Base-by-base conservation (phyloP, 2,797 vertebrate species). In the Dermochelys coriacea region DNA sequence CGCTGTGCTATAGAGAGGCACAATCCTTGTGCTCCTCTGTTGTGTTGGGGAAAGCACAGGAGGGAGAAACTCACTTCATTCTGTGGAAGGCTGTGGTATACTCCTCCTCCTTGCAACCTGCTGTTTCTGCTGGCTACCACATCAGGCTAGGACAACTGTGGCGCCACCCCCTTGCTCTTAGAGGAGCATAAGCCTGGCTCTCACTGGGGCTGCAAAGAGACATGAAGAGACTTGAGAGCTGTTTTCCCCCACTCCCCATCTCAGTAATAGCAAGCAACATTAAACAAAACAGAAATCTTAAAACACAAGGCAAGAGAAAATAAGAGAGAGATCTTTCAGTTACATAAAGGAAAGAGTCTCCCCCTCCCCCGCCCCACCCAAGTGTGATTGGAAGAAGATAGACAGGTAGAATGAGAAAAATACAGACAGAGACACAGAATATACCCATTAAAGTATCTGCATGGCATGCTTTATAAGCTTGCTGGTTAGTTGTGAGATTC, bases 391-490 rank as follows among this genome's bases (percentile, higher is more conserved):
- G 8, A 57, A 94, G 79, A 80, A 94, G 71, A 82, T 88, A 95
- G 68, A 89, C 94, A 97, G 95, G 80, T 78, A 94, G 89, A 94
- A 92, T 45, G 41, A 45, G 45, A 77, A 51, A 90, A 94, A 96
- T 92, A 68, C 85, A 95, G 92, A 91, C 12, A 2, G 31, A 93
- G 96, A 93, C 94, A 84, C 57, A 91, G 91, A 95, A 93, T 59
- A 52, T 86, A 84, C 75, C 79, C 90, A 92, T 94, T 86, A 15
- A 93, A 88, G 84, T 88, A 88, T 94, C 86, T 84, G 93, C 19
- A 3, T 95, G 49, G 91, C 94, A 94, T 87, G 93, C 93, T 94
- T 91, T 92, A 97, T 97, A 95, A 97, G 95, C 94, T 86, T 87
- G 93, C 95, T 94, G 4, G 34, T 79, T 8, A 9, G 57, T 85